These are phyloP conservation scores for Ostrea denselamellosa DNA, from an alignment of 1,140 invertebrate species.

Conservation along the genomic window DNA sequence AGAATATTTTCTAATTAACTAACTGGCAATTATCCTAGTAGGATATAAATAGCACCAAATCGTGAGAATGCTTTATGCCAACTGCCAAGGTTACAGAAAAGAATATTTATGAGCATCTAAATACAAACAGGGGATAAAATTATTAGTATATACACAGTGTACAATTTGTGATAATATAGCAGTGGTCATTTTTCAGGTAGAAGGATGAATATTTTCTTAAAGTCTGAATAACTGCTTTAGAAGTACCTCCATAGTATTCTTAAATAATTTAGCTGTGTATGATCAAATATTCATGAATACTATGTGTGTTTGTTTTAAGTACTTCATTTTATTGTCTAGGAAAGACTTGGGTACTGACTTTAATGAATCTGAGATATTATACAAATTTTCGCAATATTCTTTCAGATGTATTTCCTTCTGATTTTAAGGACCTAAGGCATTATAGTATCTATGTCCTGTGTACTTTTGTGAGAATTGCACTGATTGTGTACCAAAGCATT, in stretches of 20 bases:
- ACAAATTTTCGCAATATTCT: too few relatives aligned
- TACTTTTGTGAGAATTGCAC: neutral
- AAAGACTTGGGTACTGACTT: too few relatives aligned
- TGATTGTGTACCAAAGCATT: neutral
- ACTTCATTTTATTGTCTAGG: too few relatives aligned
- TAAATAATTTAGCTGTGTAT: neutral
- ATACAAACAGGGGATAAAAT: conserved; percentile 2
- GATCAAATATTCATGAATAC: neutral
- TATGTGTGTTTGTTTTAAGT: too few relatives aligned
- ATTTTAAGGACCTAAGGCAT: too few relatives aligned
- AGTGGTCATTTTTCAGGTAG: neutral
- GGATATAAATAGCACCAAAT: neutral
- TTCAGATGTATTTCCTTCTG: too few relatives aligned
- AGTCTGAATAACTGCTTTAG: too few relatives aligned
- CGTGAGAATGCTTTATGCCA: neutral
- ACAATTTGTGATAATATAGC: neutral
- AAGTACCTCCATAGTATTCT: too few relatives aligned
- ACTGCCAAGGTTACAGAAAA: neutral
- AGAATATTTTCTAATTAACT: neutral
- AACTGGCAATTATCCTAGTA: neutral
- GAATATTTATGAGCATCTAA: neutral
- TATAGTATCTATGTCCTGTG: neutral
- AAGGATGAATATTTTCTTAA: neutral
- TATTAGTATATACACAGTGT: neutral
- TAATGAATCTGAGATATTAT: too few relatives aligned